Conservation (phyloP, 2,113 vertebrate species). For the Hemibagrus wyckioides region DNA sequence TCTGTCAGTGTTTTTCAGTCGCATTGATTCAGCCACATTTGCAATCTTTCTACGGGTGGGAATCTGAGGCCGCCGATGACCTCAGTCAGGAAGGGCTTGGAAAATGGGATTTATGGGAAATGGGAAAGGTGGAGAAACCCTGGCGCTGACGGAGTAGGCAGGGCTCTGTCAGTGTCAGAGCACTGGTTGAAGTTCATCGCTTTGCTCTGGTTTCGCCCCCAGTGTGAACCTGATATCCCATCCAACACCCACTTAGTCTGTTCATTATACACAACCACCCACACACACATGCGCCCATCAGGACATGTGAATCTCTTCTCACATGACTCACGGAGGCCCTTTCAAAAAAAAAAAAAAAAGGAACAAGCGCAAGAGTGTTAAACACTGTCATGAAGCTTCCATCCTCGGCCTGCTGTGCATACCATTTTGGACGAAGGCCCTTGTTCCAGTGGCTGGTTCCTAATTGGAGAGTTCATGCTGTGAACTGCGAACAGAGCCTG, state of each 20-base stretch:
- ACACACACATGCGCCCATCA: slow-evolving; percentile 5
- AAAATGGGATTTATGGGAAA: slow-evolving; percentile 9
- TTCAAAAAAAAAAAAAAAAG: not conserved
- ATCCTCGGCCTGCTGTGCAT: not conserved
- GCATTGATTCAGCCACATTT: slow-evolving; percentile 49
- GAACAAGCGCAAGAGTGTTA: not conserved
- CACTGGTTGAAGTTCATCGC: not conserved
- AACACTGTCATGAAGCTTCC: not conserved
- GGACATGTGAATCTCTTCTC: slow-evolving; percentile 9
- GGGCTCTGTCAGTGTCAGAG: not conserved
- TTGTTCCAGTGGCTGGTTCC: not conserved
- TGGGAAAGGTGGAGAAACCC: slow-evolving; percentile 14
- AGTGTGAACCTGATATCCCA: slow-evolving; percentile 32
- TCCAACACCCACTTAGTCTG: slow-evolving; percentile 4
- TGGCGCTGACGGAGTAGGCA: not conserved
- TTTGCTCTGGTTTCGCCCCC: not conserved
- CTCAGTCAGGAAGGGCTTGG: slow-evolving; percentile 14
- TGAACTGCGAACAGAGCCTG: not conserved
- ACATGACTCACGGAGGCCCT: not conserved
- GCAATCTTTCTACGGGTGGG: not conserved
- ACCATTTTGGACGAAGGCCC: not conserved
- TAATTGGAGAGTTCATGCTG: not conserved
- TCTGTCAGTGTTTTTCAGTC: slow-evolving; percentile 45
- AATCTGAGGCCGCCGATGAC: not conserved
- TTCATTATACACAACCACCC: slow-evolving; percentile 33